phyloP scores from a whole-genome alignment of 2,888 invertebrate genomes.

The Pristionchus exspectatus region DNA sequence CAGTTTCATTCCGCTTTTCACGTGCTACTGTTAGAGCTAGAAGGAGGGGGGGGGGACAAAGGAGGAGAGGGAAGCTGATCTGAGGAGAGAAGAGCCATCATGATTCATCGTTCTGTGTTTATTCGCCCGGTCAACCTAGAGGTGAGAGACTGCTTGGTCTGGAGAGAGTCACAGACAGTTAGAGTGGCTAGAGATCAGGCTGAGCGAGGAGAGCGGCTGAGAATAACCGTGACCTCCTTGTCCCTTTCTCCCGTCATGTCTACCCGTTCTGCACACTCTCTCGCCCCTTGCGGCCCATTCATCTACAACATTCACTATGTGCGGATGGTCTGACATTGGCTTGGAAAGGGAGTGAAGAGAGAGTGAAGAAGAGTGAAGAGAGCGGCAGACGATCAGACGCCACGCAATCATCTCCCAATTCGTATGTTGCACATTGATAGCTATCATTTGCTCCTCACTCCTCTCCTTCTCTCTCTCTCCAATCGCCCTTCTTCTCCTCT shows the following conservation, averaged over 20 bases:
- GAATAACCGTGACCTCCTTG: slow-evolving; percentile 46
- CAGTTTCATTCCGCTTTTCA: slow-evolving; percentile 37
- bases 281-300: slow-evolving; percentile 14
- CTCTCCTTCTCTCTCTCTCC: slow-evolving; percentile 49
- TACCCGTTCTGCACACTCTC: slow-evolving; percentile 15
- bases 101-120: slow-evolving; percentile 32
- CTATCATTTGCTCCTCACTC: slow-evolving; percentile 33
- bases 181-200: not conserved
- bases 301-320: slow-evolving; percentile 36
- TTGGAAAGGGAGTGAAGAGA: not conserved
- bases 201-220: slow-evolving; percentile 51
- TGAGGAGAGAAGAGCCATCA: slow-evolving; percentile 17
- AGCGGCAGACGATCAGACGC: slow-evolving; percentile 17
- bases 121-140: not conserved
- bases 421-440: slow-evolving; percentile 39
- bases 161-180: not conserved
- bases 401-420: not conserved
- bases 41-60: slow-evolving; percentile 35
- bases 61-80: slow-evolving; percentile 41
- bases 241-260: slow-evolving; percentile 35
- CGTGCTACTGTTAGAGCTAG: slow-evolving; percentile 16
- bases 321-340: slow-evolving; percentile 35
- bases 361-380: not conserved
- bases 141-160: slow-evolving; percentile 6
- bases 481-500: slow-evolving; percentile 1